A percentile compares a stretch with the other conserved stretches of the same genome.
These are phyloP conservation scores for Cygnus olor DNA, from an alignment of 2,797 vertebrate species.

Conservation along the genomic window DNA sequence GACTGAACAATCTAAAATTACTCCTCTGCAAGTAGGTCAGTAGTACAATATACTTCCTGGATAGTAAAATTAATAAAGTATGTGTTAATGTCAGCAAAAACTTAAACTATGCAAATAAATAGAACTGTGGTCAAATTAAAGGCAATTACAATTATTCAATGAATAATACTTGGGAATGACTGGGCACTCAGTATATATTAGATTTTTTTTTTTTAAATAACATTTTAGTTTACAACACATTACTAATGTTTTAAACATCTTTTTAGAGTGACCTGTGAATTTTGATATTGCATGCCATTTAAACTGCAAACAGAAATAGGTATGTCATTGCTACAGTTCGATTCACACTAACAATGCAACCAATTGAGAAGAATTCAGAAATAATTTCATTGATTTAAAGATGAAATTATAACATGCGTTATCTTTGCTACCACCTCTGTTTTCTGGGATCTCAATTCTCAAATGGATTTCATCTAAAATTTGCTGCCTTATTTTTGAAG, in stretches of 20 bases:
- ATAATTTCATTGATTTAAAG: not conserved
- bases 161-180: slow-evolving; percentile 1
- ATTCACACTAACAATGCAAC: not conserved
- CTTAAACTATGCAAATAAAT: not conserved
- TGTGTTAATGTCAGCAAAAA: slow-evolving; percentile 14
- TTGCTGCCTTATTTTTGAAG: not conserved
- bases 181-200: not conserved
- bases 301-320: not conserved
- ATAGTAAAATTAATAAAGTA: not conserved
- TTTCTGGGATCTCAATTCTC: not conserved
- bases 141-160: slow-evolving; percentile 13
- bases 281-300: not conserved
- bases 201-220: not conserved
- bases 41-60: not conserved
- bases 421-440: not conserved
- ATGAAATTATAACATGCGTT: not conserved
- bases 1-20: not conserved
- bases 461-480: not conserved
- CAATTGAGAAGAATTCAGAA: not conserved
- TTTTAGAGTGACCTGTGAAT: not conserved
- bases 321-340: not conserved
- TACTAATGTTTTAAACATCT: not conserved
- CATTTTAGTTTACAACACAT: not conserved
- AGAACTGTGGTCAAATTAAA: slow-evolving; percentile 11
- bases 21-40: not conserved